Evolutionary conservation across 2,797 vertebrate species (phyloP), one percentile per base, ranked within the genome.

Genomic region (Girardinus metallicus): DNA sequence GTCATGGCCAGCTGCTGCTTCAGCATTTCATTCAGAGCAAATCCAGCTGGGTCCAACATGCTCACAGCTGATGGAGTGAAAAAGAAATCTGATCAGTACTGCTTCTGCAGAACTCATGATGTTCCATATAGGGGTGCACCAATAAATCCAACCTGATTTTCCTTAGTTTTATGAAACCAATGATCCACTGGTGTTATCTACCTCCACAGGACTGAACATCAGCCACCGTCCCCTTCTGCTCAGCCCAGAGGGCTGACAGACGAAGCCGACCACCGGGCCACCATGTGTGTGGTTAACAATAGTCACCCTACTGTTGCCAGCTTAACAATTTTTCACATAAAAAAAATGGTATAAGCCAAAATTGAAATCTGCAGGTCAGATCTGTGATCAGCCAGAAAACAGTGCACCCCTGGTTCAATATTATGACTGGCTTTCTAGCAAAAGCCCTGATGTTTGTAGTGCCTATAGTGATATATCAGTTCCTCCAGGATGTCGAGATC

Each of bases 1-100:
- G 95, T 97, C 81, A 97, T 88, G 76, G 90, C 70, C 53, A 99
- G 79, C 78, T 98, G 97, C 92, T 98, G 97, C 74, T 95, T 97
- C 82, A 98, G 91, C 94, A 97, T 83, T 78, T 97, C 80, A 0
- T 96, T 96, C 10, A 99, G 85, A 0, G 85, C 91, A 0, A 95
- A 88, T 2, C 64, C 82, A 0, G 96, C 92, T 0, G 97, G 97
- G 78, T 92, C 96, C 81, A 96, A 95, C 0, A 91, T 73, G 0
- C 95, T 96, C 89, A 97, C 81, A 66, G 95, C 98, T 98, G 91
- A 51, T 12, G 70, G 68, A 31, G 10, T 21, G 5, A 72, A 53
- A 29, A 46, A 49, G 6, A 53, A 44, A 16, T 53, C 34, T 41
- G 23, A 26, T 53, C 47, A 55, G 29, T 29, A 62, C 9, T 3